These are phyloP conservation scores for Archips xylosteana DNA, from an alignment of 2,888 invertebrate genomes.

Conservation along the genomic window DNA sequence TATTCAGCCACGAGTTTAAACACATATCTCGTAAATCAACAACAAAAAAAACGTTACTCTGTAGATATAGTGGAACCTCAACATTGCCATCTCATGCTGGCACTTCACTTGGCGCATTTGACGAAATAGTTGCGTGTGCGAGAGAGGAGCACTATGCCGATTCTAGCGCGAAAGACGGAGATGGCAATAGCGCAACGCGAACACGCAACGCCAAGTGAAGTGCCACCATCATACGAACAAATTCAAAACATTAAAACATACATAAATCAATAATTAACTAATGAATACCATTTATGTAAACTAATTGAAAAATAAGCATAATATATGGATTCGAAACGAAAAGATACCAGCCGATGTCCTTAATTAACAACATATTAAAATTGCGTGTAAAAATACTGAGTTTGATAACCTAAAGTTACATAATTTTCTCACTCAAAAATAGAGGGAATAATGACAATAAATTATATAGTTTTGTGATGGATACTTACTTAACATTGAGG, in stretches of 20 bases:
- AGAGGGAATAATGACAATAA: conserved; percentile 28
- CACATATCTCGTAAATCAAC: no score
- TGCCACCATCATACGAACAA: not conserved
- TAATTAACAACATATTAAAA: not conserved
- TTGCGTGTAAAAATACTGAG: conserved; percentile 39
- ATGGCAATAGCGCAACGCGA: no score
- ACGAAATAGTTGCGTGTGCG: no score
- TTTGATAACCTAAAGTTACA: conserved; percentile 76
- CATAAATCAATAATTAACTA: not conserved
- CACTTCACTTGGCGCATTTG: no score
- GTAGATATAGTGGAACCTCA: no score
- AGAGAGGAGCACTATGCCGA: no score
- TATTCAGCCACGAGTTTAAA: no score
- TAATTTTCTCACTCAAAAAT: conserved; percentile 64
- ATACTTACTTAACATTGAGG: conserved; percentile 83
- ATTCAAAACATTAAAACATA: not conserved
- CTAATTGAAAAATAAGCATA: not conserved
- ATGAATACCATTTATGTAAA: not conserved
- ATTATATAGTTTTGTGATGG: conserved; percentile 41
- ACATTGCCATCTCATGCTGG: no score
- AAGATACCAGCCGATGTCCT: not conserved
- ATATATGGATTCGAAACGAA: not conserved
- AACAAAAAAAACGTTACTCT: no score
- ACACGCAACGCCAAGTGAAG: no score
- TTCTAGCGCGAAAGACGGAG: no score